phyloP scores from a whole-genome alignment of 2,797 vertebrate genomes.

The Ctenopoma multispine region DNA sequence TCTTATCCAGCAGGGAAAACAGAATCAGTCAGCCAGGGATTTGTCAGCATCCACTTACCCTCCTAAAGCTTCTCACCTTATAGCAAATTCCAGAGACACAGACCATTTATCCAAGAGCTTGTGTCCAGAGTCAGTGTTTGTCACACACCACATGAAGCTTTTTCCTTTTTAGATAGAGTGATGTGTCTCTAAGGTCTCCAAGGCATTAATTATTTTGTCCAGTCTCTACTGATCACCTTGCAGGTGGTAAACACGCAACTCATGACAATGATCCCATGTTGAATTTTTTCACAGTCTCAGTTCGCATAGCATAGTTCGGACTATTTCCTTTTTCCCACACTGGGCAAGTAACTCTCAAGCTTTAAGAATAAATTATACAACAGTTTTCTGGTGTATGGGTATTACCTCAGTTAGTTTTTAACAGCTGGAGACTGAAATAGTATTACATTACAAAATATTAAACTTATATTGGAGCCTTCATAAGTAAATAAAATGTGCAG shows the following conservation, averaged over 20 bases:
- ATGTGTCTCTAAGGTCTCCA: conserved; percentile 5
- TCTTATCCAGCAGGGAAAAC: too few species aligned
- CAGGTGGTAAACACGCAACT: conserved; percentile 10
- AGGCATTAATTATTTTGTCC: conserved; percentile 15
- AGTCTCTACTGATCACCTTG: conserved; percentile 10
- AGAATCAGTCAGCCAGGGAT: too few species aligned
- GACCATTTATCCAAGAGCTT: too few species aligned
- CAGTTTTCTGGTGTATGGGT: conserved; percentile 3
- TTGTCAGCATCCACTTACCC: too few species aligned
- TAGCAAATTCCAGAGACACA: too few species aligned
- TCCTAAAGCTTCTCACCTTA: too few species aligned
- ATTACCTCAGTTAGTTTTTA: too few species aligned
- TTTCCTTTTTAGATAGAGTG: not conserved
- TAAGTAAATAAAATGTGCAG: not conserved
- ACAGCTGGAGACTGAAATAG: not conserved
- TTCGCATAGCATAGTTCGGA: too few species aligned
- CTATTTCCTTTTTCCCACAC: conserved; percentile 26
- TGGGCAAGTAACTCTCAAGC: not conserved
- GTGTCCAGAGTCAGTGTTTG: too few species aligned
- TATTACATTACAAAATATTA: not conserved
- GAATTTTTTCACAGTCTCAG: conserved; percentile 13
- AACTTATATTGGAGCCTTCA: not conserved
- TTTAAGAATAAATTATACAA: conserved; percentile 28
- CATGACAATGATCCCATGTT: conserved; percentile 18
- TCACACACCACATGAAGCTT: not conserved